Evolutionary conservation across 2,888 invertebrate genomes (phyloP), one percentile per base, ranked within the genome.

Genomic region (Caenorhabditis becei): DNA sequence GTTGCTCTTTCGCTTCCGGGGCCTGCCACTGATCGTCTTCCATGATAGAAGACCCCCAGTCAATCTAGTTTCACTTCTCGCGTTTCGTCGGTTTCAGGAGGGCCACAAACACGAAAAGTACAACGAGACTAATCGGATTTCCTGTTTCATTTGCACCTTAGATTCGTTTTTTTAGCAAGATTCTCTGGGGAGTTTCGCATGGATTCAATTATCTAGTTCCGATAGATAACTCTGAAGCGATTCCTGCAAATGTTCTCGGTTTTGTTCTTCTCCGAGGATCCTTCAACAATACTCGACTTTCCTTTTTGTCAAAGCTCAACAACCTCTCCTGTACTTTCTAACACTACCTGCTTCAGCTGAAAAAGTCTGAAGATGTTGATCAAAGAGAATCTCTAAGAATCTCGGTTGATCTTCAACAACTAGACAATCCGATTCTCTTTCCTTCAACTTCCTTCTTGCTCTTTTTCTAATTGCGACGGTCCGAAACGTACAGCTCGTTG

Each of bases 1-100:
- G 49, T 56, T 65, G 72, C 72, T 72, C 72, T 63, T 72, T 65
- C 58, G 72, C 72, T 72, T 72, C 63, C 63, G 72, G 56, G 18
- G 58, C 18, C 54, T 28, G 26, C 58, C 18, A 59, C 65, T 74
- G 74, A 74, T 74, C 74, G 65, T 63, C 32, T n/a, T 59, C 49
- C 28, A 65, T 74, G 74, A 74, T 74, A 74, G 59, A 56, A 23
- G 49, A 26, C 63, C 59, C 49, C 59, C 54, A 8, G 24, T 26
- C 61, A 51, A 41, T 53, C 53, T 62, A 32, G 10, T 16, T 72
- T 47, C 23, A 32, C 20, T 44, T 44, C 32, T 24, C 16, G 14
- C 41, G 11, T 56, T 56, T 32, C 41, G 20, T 24, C 28, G 14
- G 28, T 62, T 62, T 37, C 26, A 26, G 70, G 35, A 61, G 49